Conservation (phyloP, 2,113 vertebrate species). For the Hippocampus barbouri region DNA sequence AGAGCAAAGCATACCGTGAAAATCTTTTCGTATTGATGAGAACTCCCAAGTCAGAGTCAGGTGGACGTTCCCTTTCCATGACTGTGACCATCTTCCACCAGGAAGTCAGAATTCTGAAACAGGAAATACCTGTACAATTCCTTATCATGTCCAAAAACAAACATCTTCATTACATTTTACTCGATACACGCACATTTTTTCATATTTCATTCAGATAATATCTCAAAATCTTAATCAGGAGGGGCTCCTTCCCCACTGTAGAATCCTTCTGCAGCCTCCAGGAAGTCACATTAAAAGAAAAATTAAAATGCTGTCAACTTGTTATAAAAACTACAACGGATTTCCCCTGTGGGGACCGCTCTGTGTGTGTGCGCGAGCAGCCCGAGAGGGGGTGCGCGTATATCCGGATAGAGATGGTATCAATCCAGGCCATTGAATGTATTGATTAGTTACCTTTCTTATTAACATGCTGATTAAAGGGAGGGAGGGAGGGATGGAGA, state of each 20-base stretch:
- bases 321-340: conserved; percentile 3
- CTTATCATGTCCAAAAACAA: background rate
- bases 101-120: background rate
- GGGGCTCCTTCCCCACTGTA: background rate
- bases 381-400: conserved; percentile 51
- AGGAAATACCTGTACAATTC: background rate
- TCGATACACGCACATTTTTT: too few relatives aligned
- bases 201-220: too few relatives aligned
- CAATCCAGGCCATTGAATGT: conserved; percentile 79
- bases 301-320: background rate
- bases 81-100: background rate
- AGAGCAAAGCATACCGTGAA: background rate
- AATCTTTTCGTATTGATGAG: background rate
- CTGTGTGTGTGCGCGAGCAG: conserved; percentile 53
- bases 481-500: conserved; percentile 57
- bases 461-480: conserved; percentile 85
- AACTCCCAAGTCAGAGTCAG: background rate
- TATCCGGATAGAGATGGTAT: conserved; percentile 74
- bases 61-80: background rate
- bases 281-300: too few relatives aligned
- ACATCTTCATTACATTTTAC: background rate
- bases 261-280: too few relatives aligned
- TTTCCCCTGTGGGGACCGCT: background rate
- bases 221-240: background rate
- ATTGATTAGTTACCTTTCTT: conserved; percentile 86